Base-by-base conservation (phyloP, 2,113 vertebrate species). In the Forbesichthys agassizii region DNA sequence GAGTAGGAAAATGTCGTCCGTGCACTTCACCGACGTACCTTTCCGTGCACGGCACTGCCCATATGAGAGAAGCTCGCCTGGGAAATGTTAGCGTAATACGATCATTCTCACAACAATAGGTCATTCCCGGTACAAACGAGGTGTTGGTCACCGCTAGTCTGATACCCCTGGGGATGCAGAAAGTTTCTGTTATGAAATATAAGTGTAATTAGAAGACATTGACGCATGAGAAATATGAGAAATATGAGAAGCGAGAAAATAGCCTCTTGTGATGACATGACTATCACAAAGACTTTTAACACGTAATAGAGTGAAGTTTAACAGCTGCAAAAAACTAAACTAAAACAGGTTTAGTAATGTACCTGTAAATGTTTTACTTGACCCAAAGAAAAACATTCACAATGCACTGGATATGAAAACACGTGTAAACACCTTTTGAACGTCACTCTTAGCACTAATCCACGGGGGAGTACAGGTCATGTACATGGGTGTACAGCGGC, bases 91-190 rank as follows among this genome's bases (percentile, higher is more conserved):
- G 27, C 27, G 27, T 27, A 55, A 42, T 66, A 73, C 74, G 61
- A 70, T 80, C 72, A 78, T 77, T 69, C 66, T 67, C 71, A 66
- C 63, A 82, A 62, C n/a, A 48, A 61, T 42, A 71, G 78, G 69
- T 76, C 71, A 65, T 62, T 12, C 33, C 48, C 54, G 65, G 4
- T 59, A 56, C 70, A 0, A 7, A 9, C 68, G 64, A 51, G 9
- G 48, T 51, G 48, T 51, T 77, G 58, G 49, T 68, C 11, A 69
- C 46, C 64, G 18, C 8, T 53, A 36, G 36, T 42, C 63, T 4
- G 67, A 48, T 75, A 71, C 73, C 77, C 53, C 53, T 33, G 33
- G 53, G 46, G 33, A 67, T 61, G 59, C 46, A n/a, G 51, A 2
- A 11, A 9, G 54, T 33, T 61, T 54, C 52, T 54, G 20, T 42